These are phyloP conservation scores for Chascanopsetta lugubris DNA, from an alignment of 2,113 vertebrate species.

Conservation along the genomic window DNA sequence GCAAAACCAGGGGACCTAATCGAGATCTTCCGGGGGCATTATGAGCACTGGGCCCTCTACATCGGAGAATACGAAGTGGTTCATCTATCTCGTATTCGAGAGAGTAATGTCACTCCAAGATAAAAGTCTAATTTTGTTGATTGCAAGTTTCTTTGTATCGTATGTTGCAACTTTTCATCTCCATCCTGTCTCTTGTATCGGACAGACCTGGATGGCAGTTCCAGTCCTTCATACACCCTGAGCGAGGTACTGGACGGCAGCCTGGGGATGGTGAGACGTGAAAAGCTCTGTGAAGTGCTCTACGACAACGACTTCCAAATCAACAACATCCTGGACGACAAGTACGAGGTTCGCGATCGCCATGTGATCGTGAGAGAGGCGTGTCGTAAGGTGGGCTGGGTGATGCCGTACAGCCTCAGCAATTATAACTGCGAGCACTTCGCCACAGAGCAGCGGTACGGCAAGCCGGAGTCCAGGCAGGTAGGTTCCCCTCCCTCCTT, in stretches of 20 bases:
- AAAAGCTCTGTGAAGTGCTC: constrained; percentile 51
- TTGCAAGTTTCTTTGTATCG: no score
- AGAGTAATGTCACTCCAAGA: no score
- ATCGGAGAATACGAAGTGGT: constrained; percentile 82
- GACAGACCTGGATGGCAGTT: no score
- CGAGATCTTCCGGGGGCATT: constrained; percentile 79
- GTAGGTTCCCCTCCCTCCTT: no score
- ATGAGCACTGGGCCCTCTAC: constrained; percentile 86
- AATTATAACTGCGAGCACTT: constrained; percentile 63
- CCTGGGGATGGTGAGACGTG: constrained; percentile 9
- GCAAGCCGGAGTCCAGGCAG: constrained; percentile 47
- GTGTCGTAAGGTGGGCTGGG: background rate
- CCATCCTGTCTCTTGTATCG: background rate
- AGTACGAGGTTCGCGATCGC: background rate
- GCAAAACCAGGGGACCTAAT: constrained; percentile 84
- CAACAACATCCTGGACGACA: constrained; percentile 53
- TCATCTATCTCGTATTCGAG: constrained; percentile 79
- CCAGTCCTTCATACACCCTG: background rate
- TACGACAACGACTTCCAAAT: rapidly evolving
- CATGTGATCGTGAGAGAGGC: constrained; percentile 38
- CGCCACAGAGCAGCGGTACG: constrained; percentile 51
- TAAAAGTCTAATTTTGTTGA: no score
- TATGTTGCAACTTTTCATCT: background rate
- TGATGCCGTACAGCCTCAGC: background rate
- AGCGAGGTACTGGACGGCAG: background rate